A percentile compares a stretch with the other conserved stretches of the same genome.
Evolutionary conservation across 1,140 invertebrate genomes (phyloP).

Genomic region (Platyura marginata): DNA sequence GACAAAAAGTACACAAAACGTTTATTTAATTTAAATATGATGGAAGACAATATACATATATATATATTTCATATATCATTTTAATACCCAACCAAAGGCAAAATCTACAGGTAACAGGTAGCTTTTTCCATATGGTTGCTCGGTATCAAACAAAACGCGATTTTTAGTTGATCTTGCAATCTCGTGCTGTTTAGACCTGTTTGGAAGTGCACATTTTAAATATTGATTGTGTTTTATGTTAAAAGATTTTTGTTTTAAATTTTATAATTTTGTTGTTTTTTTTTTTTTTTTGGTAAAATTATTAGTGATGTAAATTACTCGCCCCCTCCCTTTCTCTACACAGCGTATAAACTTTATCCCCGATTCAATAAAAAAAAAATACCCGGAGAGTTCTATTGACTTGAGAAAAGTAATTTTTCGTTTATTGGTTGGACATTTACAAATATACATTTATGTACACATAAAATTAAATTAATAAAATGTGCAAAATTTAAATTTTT

Average conservation of each 20-base stretch:
- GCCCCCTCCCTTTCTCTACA: background rate
- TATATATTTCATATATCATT: no score
- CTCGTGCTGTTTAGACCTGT: background rate
- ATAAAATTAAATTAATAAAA: background rate
- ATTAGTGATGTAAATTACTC: background rate
- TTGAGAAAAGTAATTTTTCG: no score
- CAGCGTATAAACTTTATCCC: background rate
- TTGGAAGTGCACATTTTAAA: background rate
- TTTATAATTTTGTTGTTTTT: background rate
- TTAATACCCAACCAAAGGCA: background rate
- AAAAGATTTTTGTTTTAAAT: background rate
- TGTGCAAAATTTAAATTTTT: background rate
- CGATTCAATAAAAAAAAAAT: background rate
- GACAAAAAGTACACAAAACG: no score
- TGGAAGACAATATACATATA: no score
- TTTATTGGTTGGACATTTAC: background rate
- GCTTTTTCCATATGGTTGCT: background rate
- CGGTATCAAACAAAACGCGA: background rate
- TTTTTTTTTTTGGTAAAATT: background rate
- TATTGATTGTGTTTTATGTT: background rate
- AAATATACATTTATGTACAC: background rate
- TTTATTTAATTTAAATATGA: no score
- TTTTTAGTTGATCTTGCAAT: background rate
- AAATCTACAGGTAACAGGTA: background rate
- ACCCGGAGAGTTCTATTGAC: no score